Evolutionary conservation across 2,113 vertebrate genomes (phyloP), one percentile per base, ranked within the genome.

Genomic region (Actenoides hombroni): DNA sequence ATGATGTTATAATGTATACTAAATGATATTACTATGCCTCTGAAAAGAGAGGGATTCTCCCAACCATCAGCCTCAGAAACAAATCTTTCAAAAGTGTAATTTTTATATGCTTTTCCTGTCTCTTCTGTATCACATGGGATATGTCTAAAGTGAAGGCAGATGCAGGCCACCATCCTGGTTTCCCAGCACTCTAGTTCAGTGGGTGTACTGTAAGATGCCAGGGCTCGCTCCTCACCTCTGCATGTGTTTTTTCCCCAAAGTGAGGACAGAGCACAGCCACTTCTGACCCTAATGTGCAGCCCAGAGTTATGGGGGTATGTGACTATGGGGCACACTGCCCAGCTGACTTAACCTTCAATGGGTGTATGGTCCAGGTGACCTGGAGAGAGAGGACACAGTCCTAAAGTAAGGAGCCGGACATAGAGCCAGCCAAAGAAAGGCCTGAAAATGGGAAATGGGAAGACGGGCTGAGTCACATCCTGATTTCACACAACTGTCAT

Each of bases 251-350:
- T 16, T 21, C 9, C 10, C 5, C 2, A 2, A 71, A 76, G n/a
- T 19, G 14, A 78, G 13, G 39, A 13, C 7, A 61, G n/a, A 59
- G 4, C 19, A 33, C 1, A 1, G 23, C 12, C 20, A 33, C 28
- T 73, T 71, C 49, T 6, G 0, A 63, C 31, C 9, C 42, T 35
- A 51, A 17, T 0, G 0, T 57, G 18, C 12, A 44, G 29, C 53
- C 26, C 11, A 13, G 54, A 28, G 33, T 39, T 65, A 25, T 18
- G 29, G 21, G 35, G 13, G 11, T 57, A 33, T 5, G 4, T 21
- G 16, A 40, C n/a, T n/a, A 57, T 0, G 0, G 19, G 37, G 5
- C 10, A 70, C 19, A 23, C 8, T 0, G 1, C 25, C 19, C n/a
- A 46, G 7, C 19, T 90, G 54, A 5, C 46, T 42, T 31, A 65